Evolutionary conservation across 1,140 invertebrate genomes (phyloP).

Genomic region (Drosophila busckii): DNA sequence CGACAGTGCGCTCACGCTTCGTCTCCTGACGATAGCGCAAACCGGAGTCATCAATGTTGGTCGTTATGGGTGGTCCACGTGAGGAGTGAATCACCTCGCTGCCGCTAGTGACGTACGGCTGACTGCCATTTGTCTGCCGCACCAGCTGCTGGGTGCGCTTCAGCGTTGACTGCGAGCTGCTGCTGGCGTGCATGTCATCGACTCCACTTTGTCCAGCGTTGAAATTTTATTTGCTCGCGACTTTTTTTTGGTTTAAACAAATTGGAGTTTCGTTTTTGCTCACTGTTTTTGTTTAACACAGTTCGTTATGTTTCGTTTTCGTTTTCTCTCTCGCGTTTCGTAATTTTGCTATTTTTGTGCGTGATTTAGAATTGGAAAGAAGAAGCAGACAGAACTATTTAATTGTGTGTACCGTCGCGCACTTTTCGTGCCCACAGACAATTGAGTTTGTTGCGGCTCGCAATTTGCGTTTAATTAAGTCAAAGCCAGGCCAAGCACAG

Average conservation of each 20-base stretch:
- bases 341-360: constrained; percentile 54
- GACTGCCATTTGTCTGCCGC: constrained; percentile 79
- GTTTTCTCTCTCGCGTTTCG: constrained; percentile 31
- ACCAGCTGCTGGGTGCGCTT: constrained; percentile 61
- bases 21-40: constrained; percentile 70
- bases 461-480: constrained; percentile 73
- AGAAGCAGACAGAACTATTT: too few species aligned
- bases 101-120: constrained; percentile 48
- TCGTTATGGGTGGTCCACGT: constrained; percentile 82
- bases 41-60: constrained; percentile 78
- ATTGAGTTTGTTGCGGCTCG: constrained; percentile 43
- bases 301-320: constrained; percentile 13
- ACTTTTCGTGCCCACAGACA: constrained; percentile 45
- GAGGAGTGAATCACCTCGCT: constrained; percentile 65
- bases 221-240: constrained; percentile 32
- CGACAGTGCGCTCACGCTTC: constrained; percentile 71
- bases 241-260: constrained; percentile 32
- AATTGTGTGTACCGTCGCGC: constrained; percentile 43
- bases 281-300: not conserved
- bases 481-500: constrained; percentile 30
- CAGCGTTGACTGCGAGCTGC: constrained; percentile 58
- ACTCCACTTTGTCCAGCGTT: constrained; percentile 29
- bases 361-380: constrained; percentile 57
- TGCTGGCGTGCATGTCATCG: constrained; percentile 43
- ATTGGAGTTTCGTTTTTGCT: constrained; percentile 41